Conservation (phyloP, 2,888 invertebrate species). For the Limnephilus auricula region DNA sequence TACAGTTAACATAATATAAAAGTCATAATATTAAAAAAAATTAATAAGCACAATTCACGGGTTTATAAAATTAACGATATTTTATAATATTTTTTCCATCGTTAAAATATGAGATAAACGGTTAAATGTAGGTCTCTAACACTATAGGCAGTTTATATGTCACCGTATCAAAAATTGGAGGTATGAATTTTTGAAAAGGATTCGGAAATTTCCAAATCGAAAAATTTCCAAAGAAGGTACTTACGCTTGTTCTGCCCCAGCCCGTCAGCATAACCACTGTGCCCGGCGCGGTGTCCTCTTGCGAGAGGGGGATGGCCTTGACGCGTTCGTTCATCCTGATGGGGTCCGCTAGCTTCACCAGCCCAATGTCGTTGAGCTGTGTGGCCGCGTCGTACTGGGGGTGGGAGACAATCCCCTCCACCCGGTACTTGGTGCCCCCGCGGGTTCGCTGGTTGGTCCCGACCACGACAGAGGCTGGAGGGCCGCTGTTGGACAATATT, state of each 20-base stretch:
- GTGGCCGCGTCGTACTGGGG: conserved; percentile 31
- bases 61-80: too few relatives aligned
- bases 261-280: conserved; percentile 52
- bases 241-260: conserved; percentile 60
- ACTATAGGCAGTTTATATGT: too few relatives aligned
- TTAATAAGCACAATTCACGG: too few relatives aligned
- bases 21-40: too few relatives aligned
- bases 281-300: conserved; percentile 9
- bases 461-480: conserved; percentile 67
- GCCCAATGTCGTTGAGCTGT: conserved; percentile 54
- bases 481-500: not conserved
- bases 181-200: too few relatives aligned
- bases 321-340: conserved; percentile 47
- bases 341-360: conserved; percentile 23
- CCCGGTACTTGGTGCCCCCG: conserved; percentile 67
- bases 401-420: conserved; percentile 34
- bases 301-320: conserved; percentile 48
- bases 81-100: too few relatives aligned
- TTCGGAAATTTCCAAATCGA: too few relatives aligned
- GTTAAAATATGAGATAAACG: too few relatives aligned
- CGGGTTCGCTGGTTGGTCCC: conserved; percentile 69
- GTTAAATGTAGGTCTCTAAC: too few relatives aligned
- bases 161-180: too few relatives aligned
- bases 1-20: too few relatives aligned
- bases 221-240: too few relatives aligned